These are phyloP conservation scores for Chascanopsetta lugubris DNA, from an alignment of 2,113 vertebrate species.

Conservation along the genomic window DNA sequence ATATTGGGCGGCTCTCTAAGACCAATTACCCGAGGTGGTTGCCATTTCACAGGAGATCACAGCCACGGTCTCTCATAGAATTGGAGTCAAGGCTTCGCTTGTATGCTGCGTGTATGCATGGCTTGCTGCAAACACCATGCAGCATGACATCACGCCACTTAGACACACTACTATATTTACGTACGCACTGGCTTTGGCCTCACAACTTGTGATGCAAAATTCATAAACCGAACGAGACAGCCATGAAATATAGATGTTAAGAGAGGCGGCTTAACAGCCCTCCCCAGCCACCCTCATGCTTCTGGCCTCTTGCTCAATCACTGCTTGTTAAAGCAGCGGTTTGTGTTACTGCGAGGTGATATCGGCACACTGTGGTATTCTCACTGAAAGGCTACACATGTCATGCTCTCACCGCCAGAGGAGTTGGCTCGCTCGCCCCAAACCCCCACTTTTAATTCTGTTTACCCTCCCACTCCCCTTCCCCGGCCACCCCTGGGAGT, in stretches of 20 bases:
- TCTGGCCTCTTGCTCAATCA: constrained; percentile 61
- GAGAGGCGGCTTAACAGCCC: constrained; percentile 48
- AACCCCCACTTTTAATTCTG: constrained; percentile 60
- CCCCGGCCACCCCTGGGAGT: constrained; percentile 56
- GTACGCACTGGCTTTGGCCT: constrained; percentile 39
- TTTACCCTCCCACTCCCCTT: constrained; percentile 56
- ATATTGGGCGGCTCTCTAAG: constrained; percentile 73
- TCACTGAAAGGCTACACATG: constrained; percentile 66
- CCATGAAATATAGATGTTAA: constrained; percentile 73
- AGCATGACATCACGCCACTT: constrained; percentile 24
- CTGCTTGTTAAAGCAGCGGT: constrained; percentile 61
- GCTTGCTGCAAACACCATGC: constrained; percentile 23
- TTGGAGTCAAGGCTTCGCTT: constrained; percentile 50
- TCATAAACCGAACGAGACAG: constrained; percentile 54
- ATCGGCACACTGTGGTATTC: constrained; percentile 53
- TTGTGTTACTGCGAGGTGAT: constrained; percentile 62
- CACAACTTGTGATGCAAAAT: constrained; percentile 57
- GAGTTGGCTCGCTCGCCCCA: constrained; percentile 42
- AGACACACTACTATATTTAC: constrained; percentile 41
- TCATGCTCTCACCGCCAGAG: constrained; percentile 65
- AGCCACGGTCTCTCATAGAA: constrained; percentile 37
- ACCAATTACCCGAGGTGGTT: constrained; percentile 80
- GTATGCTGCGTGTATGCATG: not conserved
- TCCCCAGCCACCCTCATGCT: constrained; percentile 21
- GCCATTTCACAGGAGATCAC: constrained; percentile 72